Evolutionary conservation across 1,140 invertebrate species (phyloP).

Genomic region (Heliconius nattereri): DNA sequence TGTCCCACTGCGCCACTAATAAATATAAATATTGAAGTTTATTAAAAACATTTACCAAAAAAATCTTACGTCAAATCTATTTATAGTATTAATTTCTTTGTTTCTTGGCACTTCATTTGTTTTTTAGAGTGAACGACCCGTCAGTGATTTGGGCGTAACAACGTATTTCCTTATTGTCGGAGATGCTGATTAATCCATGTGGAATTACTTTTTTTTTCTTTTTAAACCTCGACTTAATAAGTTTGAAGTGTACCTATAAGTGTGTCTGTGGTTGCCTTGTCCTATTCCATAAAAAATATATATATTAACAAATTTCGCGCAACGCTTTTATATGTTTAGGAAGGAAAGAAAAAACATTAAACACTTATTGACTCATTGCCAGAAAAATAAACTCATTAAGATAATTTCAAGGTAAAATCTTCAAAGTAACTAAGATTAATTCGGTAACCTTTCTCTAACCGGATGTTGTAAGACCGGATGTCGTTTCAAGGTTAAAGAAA

Average conservation of each 20-base stretch:
- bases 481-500: constrained; percentile 11
- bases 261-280: no score
- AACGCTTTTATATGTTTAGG: no score
- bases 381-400: not conserved
- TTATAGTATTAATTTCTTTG: not conserved
- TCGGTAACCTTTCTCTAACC: not conserved
- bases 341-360: no score
- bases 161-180: not conserved
- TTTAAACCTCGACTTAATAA: no score
- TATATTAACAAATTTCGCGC: no score
- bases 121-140: not conserved
- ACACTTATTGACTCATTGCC: no score
- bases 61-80: not conserved
- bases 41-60: not conserved
- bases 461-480: not conserved
- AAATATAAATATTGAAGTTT: no score
- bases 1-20: no score
- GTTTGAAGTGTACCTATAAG: no score
- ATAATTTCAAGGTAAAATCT: constrained; percentile 1
- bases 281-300: no score
- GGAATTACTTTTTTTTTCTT: not conserved
- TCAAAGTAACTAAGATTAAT: not conserved
- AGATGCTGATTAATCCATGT: not conserved
- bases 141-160: not conserved
- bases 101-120: constrained; percentile 2